phyloP scores from a whole-genome alignment of 2,113 vertebrate species.

The Tenebrosternarchus preto region DNA sequence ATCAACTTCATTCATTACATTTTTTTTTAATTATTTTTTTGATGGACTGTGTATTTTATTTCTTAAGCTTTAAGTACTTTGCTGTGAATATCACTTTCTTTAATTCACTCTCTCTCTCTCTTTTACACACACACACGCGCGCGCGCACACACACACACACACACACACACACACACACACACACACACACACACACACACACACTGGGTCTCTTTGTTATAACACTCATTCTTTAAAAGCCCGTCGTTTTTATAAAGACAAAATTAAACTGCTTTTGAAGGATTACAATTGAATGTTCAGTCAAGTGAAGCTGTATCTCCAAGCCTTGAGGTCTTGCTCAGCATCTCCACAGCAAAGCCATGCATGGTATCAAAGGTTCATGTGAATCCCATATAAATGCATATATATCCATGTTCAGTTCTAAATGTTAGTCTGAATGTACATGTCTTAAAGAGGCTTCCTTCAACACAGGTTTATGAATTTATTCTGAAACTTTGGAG shows the following conservation, averaged over 20 bases:
- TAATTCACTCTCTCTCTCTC: background rate
- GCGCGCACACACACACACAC: no score
- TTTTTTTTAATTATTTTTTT: no score
- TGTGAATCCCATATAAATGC: constrained; percentile 28
- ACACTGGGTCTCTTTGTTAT: constrained; percentile 58
- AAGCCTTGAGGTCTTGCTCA: constrained; percentile 9
- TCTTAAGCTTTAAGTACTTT: no score
- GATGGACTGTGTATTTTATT: no score
- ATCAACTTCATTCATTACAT: no score
- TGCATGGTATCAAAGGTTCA: constrained; percentile 38
- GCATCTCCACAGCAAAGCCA: background rate
- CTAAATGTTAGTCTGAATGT: constrained; percentile 33
- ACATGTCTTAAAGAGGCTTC: background rate
- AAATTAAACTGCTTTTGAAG: constrained; percentile 44
- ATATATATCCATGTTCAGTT: constrained; percentile 36
- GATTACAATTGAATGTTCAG: constrained; percentile 30
- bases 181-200: constrained; percentile 2
- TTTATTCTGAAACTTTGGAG: no score
- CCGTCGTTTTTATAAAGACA: constrained; percentile 48
- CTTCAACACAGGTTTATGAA: no score
- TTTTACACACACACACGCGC: constrained; percentile 1
- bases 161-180: no score
- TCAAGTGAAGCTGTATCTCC: constrained; percentile 29
- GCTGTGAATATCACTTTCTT: background rate
- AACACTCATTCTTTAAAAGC: constrained; percentile 66